phyloP scores from a whole-genome alignment of 2,797 vertebrate genomes.

The Cyprinodon diabolis region DNA sequence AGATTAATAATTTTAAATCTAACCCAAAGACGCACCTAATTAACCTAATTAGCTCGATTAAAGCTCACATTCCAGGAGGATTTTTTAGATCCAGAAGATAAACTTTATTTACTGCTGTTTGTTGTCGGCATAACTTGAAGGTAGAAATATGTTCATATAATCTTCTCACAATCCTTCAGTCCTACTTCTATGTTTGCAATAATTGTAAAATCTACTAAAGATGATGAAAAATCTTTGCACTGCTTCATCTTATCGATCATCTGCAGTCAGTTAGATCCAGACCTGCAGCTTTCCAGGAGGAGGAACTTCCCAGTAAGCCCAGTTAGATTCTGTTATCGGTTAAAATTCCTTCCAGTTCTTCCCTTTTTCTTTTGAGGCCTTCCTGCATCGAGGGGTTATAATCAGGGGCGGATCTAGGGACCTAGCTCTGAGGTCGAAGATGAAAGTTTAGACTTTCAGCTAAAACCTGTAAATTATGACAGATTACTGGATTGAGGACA shows the following conservation, averaged over 20 bases:
- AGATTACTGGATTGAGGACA: too few relatives aligned
- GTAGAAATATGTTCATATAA: not conserved
- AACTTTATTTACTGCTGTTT: not conserved
- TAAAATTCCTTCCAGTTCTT: not conserved
- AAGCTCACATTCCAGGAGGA: not conserved
- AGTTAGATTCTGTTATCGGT: not conserved
- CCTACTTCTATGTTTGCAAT: not conserved
- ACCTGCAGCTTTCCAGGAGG: not conserved
- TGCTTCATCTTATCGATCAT: not conserved
- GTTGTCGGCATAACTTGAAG: not conserved
- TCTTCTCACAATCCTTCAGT: not conserved
- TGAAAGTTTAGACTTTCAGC: too few relatives aligned
- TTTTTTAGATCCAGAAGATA: not conserved
- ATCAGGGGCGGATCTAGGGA: not conserved
- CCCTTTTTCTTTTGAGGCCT: not conserved
- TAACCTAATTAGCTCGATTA: not conserved
- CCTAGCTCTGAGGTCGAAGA: too few relatives aligned
- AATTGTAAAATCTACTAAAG: not conserved
- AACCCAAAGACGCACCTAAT: too few relatives aligned
- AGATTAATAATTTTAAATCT: not conserved
- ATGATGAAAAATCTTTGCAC: not conserved
- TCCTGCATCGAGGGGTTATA: not conserved
- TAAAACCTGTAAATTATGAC: too few relatives aligned
- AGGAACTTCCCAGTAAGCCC: not conserved
- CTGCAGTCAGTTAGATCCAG: not conserved